Percentiles rank a stretch among this genome's conserved stretches.
phyloP scores from a whole-genome alignment of 2,888 invertebrate genomes.

The Carterocephalus palaemon region DNA sequence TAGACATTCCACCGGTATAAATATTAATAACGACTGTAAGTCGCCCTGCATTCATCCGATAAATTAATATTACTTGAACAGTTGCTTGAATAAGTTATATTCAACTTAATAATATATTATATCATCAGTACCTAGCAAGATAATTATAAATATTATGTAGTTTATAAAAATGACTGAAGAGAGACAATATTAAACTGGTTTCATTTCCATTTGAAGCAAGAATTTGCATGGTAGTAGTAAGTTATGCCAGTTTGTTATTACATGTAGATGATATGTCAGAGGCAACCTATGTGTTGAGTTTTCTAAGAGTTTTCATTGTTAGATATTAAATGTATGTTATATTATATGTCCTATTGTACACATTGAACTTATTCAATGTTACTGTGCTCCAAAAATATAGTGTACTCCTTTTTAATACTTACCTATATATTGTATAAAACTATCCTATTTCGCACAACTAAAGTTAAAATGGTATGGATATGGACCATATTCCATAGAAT shows the following conservation, averaged over 20 bases:
- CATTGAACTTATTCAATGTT: conserved; percentile 15
- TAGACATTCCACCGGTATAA: conserved; percentile 49
- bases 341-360: conserved; percentile 4
- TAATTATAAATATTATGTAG: conserved; percentile 47
- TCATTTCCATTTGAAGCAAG: conserved; percentile 56
- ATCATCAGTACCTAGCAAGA: conserved; percentile 61
- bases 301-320: conserved; percentile 50
- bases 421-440: conserved; percentile 9
- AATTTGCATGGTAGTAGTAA: conserved; percentile 43
- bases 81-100: conserved; percentile 37
- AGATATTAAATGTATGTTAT: conserved; percentile 50
- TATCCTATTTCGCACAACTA: conserved; percentile 14
- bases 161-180: conserved; percentile 64
- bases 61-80: conserved; percentile 21
- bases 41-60: neutral
- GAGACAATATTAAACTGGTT: conserved; percentile 71
- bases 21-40: no score
- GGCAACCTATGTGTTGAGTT: conserved; percentile 39
- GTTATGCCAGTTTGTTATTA: conserved; percentile 41
- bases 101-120: conserved; percentile 37
- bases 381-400: conserved; percentile 19
- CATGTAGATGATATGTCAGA: conserved; percentile 29
- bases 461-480: conserved; percentile 6
- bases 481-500: no score
- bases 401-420: conserved; percentile 15